Evolutionary conservation across 2,113 vertebrate species (phyloP).

Genomic region (Cricetomys ansorgei): DNA sequence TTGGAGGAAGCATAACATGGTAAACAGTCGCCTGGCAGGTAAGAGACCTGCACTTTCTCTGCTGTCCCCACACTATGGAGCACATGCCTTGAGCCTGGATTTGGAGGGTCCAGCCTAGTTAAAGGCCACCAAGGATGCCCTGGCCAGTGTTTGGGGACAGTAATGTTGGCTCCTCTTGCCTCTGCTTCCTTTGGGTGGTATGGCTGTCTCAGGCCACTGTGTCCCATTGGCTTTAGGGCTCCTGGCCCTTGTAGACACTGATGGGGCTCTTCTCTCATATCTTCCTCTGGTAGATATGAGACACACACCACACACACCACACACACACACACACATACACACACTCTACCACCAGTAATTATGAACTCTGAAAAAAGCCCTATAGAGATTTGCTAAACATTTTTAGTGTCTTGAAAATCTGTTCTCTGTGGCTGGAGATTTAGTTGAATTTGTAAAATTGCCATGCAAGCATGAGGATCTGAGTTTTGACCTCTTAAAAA

Average conservation of each 20-base stretch:
- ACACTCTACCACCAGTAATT: not conserved
- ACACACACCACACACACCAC: too few relatives aligned
- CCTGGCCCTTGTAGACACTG: accelerated
- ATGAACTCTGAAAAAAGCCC: too few relatives aligned
- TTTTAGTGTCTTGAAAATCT: not conserved
- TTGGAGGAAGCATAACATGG: conserved; percentile 96
- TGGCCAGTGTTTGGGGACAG: not conserved
- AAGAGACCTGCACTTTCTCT: not conserved
- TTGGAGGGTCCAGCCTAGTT: not conserved
- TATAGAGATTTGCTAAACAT: not conserved
- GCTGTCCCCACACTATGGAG: not conserved
- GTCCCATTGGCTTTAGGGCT: accelerated
- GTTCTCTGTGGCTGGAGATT: not conserved
- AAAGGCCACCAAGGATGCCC: not conserved
- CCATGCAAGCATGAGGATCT: not conserved
- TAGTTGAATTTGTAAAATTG: not conserved
- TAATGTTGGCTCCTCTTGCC: not conserved
- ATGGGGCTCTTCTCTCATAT: accelerated
- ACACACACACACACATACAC: too few relatives aligned
- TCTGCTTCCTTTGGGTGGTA: not conserved
- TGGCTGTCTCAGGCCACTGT: not conserved
- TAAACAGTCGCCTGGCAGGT: conserved; percentile 93
- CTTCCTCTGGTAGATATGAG: accelerated
- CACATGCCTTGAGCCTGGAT: not conserved
- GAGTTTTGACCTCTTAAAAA: not conserved